Base-by-base conservation (phyloP, 2,888 invertebrate species). In the Drosophila prolongata region DNA sequence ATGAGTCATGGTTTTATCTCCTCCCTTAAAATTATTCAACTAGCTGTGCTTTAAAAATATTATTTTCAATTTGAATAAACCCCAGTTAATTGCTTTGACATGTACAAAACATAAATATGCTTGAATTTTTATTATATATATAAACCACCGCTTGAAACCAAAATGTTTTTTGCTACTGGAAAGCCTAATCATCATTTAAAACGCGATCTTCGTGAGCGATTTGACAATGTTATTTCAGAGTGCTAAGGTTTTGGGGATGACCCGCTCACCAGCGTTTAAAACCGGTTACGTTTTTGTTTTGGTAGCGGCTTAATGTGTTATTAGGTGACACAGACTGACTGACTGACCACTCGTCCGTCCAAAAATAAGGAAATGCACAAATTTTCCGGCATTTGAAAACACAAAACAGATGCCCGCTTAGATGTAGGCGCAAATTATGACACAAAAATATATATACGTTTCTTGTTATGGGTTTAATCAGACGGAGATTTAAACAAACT, bases 391-490 rank as follows among this genome's bases (percentile, higher is more conserved):
- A 73, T 58, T 57, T n/a, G 30, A 52, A n/a, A 9, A 37, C 11
- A 64, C 40, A 46, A 44, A 47, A 10, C 14, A 5, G 5, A 14
- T 47, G 14, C 10, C 47, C 47, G 47, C 47, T 14, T 30, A 16
- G 14, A 47, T 47, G 2, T 6, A 11, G 47, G 47, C 30, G 2
- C 42, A 56, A 49, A 50, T 35, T 53, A 66, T 42, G 65, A 74
- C 43, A 68, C 64, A 62, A 11, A 19, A 11, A 9, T 64, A 78
- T 52, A 62, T 42, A 34, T 75, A 69, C 62, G 30, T 75, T 68
- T 71, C 89, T 85, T 89, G 89, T 85, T 85, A 87, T 87, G 58
- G 81, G 64, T 87, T 85, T 85, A 86, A 89, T 89, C 86, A 89
- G 49, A 71, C 46, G 89, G 80, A 81, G 87, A 85, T 87, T 81